Evolutionary conservation across 2,888 invertebrate genomes (phyloP), one percentile per base, ranked within the genome.

Genomic region (Pocota personata): DNA sequence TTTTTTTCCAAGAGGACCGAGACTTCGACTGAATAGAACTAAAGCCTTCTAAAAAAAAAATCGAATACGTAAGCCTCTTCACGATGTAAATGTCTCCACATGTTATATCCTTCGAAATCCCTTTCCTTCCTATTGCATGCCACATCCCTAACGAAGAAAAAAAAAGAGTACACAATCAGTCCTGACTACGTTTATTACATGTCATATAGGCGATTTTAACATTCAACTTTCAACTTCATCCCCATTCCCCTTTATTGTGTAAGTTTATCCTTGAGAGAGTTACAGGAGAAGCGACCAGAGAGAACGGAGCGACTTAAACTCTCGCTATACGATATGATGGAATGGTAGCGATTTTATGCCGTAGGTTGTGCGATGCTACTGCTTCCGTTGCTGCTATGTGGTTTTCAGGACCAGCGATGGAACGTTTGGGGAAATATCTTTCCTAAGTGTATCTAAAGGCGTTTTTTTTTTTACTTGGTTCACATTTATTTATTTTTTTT

Each of bases 181-280:
- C 69, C 73, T 80, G 67, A 80, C 84, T 79, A 83, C 48, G 55
- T 83, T 69, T 83, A 84, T 84, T 80, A 80, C 79, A 69, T 80
- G 84, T 75, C 84, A 84, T 84, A 73, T 84, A 80, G 75, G 84
- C 84, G 80, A 75, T 71, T 84, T 84, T 32, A 82, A 58, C 71
- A 82, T 77, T 55, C 75, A 84, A 79, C 83, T 80, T n/a, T 75
- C 77, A 69, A 60, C 37, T 52, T 52, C 50, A 43, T 69, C 52
- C 69, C 52, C 14, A 40, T 73, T 69, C 52, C 48, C 43, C n/a
- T n/a, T n/a, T 75, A 37, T 83, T 14, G 37, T 62, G 58, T 30
- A 48, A 69, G 57, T 73, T 69, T 75, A 75, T 80, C 84, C 80
- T 71, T 75, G 40, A 50, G 64, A 67, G 16, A 73, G 40, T 30